Conservation (phyloP, 2,797 vertebrate species). For the Parauchenoglanis ngamensis region DNA sequence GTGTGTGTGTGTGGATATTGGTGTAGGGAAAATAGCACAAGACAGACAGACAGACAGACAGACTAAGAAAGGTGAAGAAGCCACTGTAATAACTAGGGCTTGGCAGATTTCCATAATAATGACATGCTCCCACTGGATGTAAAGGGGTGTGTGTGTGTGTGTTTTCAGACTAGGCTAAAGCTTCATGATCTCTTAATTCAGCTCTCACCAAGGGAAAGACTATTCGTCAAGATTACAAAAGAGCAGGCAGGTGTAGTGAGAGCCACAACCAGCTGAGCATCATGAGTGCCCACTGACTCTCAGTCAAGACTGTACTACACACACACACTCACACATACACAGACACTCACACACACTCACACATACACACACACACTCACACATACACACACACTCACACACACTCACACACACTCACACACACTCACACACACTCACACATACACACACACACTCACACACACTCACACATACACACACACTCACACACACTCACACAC, state of each 20-base stretch:
- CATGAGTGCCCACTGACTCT: neutral
- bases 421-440: too few species aligned
- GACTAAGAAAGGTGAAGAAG: slow-evolving; percentile 70
- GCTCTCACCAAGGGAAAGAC: slow-evolving; percentile 46
- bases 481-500: neutral
- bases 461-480: neutral
- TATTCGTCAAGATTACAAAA: slow-evolving; percentile 50
- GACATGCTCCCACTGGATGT: slow-evolving; percentile 75
- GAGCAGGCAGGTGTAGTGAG: slow-evolving; percentile 27
- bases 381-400: neutral
- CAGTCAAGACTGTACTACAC: neutral
- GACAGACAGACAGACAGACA: slow-evolving; percentile 68
- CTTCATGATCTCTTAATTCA: slow-evolving; percentile 57
- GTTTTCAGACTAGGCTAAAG: slow-evolving; percentile 36
- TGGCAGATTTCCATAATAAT: slow-evolving; percentile 86
- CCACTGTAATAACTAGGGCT: slow-evolving; percentile 80
- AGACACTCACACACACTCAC: neutral
- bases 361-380: neutral
- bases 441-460: neutral
- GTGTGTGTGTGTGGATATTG: slow-evolving; percentile 64
- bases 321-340: neutral
- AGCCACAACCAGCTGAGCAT: slow-evolving; percentile 22
- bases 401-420: too few species aligned
- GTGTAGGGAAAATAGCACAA: slow-evolving; percentile 72
- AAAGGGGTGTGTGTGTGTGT: slow-evolving; percentile 48